Conservation (phyloP, 1,140 invertebrate species). For the Eupristina koningsbergeri region DNA sequence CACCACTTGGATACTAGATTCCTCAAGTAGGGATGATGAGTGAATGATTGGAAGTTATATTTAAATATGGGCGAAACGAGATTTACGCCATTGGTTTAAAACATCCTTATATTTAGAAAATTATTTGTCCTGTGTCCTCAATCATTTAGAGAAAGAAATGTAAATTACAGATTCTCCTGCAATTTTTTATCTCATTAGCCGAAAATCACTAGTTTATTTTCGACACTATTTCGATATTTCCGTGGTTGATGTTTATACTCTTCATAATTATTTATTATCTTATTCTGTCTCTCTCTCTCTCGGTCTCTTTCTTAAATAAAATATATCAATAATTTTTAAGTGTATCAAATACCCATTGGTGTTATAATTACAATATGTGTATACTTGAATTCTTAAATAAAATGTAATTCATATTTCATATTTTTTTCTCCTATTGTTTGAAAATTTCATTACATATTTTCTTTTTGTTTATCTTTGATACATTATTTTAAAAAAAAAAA, state of each 20-base stretch:
- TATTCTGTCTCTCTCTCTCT: neutral
- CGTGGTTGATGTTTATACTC: neutral
- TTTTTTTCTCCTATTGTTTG: no score
- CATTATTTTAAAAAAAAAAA: no score
- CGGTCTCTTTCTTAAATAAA: neutral
- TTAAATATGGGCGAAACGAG: neutral
- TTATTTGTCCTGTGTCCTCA: neutral
- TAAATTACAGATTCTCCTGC: neutral
- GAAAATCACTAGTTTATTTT: neutral
- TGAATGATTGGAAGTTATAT: neutral
- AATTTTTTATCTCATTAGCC: neutral
- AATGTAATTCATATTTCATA: no score
- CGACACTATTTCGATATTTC: neutral
- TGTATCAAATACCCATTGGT: no score
- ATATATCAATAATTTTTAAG: no score
- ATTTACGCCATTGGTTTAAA: neutral
- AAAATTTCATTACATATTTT: no score
- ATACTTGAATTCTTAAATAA: no score
- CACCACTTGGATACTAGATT: neutral
- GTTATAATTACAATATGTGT: no score
- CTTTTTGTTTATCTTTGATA: no score
- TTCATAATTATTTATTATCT: neutral
- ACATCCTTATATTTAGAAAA: neutral
- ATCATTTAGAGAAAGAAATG: neutral
- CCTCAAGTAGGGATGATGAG: neutral